Percentiles rank a stretch among this genome's conserved stretches.
Evolutionary conservation across 2,888 invertebrate species (phyloP).

Genomic region (Proisotoma minuta): DNA sequence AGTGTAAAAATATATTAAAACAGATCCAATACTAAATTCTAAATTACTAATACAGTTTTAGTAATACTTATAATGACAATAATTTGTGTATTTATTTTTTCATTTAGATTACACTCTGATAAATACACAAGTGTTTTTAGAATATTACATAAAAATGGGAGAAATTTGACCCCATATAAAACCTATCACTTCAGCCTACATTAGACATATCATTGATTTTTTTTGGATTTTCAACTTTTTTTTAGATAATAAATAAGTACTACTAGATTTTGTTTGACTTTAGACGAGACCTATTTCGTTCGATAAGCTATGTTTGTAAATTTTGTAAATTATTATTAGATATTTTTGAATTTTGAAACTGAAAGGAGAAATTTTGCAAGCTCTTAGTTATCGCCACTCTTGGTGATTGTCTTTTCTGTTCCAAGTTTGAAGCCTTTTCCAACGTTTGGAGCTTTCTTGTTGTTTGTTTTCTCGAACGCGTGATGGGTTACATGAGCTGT

Average conservation of each 20-base stretch:
- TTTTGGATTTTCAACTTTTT: background rate
- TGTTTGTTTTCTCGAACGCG: slow-evolving; percentile 25
- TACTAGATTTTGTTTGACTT: background rate
- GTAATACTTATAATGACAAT: no score
- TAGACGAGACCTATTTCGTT: background rate
- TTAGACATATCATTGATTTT: no score
- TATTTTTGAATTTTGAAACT: background rate
- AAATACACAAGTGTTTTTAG: no score
- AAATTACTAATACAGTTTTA: no score
- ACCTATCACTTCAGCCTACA: no score
- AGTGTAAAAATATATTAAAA: no score
- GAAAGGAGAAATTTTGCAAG: background rate
- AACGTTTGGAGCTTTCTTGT: background rate
- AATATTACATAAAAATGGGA: no score
- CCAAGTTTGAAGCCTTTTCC: background rate
- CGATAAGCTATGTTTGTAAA: background rate
- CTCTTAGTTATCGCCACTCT: slow-evolving; percentile 5
- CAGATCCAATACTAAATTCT: no score
- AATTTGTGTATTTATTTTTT: no score
- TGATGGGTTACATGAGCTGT: slow-evolving; percentile 36
- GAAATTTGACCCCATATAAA: no score
- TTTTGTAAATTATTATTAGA: background rate
- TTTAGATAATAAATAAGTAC: background rate
- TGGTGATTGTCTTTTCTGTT: background rate
- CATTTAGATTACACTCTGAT: no score